Base-by-base conservation (phyloP, 2,888 invertebrate species). In the Zeuzera pyrina region DNA sequence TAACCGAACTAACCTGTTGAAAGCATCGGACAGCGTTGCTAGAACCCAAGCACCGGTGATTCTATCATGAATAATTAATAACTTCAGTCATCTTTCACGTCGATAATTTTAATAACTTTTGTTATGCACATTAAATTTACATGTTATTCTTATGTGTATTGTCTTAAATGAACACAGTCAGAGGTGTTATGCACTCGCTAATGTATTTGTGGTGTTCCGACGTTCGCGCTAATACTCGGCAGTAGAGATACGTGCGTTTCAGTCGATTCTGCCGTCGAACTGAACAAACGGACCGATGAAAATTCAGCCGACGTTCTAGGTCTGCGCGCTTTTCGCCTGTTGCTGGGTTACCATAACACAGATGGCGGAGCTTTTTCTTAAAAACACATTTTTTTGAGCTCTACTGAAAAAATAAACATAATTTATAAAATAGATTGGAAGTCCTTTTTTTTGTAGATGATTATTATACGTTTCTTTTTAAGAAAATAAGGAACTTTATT, bases 1-100 rank as follows among this genome's bases (percentile, higher is more conserved):
- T n/a, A 25, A 12, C 43, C 49, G 52, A 52, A 57, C 74, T 60
- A 53, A 77, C 76, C 76, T 76, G 74, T 71, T 71, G 67, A 66
- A 60, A 51, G 54, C 53, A 43, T 34, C 21, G 34, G 48, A 44
- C 41, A 49, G 41, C 48, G 53, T 39, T 57, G 54, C 52, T 53
- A 56, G 52, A 49, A 44, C 45, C 47, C 49, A 43, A 45, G 42
- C 49, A 51, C 48, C 38, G 30, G 34, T 30, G 47, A 49, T 8
- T 25, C 12, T 12, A 57, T 64, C 61, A 61, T 59, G 56, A 63
- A 62, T 59, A 57, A 57, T 60, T 57, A 57, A 61, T 50, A 50
- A 53, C 49, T 50, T 42, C 38, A 38, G 42, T 47, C 70, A 72
- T 72, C 39, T 55, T 65, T 59, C 47, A 53, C 47, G 45, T 39